Percentiles rank a stretch among this genome's conserved stretches.
Evolutionary conservation across 2,888 invertebrate species (phyloP).

Genomic region (Sicus ferrugineus): DNA sequence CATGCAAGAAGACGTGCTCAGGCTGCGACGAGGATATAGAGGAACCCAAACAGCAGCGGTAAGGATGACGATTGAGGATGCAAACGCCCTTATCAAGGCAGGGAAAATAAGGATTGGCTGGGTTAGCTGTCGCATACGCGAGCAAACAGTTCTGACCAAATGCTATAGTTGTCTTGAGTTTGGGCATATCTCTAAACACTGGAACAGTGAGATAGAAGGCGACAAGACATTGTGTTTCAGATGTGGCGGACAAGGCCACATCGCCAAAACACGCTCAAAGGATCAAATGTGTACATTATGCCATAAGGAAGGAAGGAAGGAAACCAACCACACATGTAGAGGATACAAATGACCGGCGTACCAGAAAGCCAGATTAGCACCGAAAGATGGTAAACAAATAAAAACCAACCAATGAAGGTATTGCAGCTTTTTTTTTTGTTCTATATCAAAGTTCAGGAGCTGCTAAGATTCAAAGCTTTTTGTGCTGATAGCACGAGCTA

Average conservation of each 20-base stretch:
- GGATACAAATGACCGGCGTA: not conserved
- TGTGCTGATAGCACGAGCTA: no score
- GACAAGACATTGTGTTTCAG: no score
- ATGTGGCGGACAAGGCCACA: no score
- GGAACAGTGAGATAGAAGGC: not conserved
- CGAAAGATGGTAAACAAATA: no score
- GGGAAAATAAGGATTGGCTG: constrained; percentile 10
- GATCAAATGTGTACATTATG: constrained; percentile 10
- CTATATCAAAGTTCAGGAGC: no score
- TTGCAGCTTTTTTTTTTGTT: not conserved
- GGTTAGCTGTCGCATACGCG: no score
- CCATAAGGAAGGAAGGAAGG: not conserved
- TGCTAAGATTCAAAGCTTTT: no score
- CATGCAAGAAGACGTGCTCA: not conserved
- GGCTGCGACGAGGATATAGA: constrained; percentile 9
- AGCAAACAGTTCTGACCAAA: no score
- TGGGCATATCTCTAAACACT: not conserved
- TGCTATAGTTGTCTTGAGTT: no score
- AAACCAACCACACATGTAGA: constrained; percentile 1
- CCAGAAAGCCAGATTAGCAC: not conserved
- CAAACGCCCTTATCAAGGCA: not conserved
- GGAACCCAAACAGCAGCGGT: constrained; percentile 12
- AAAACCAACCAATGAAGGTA: not conserved
- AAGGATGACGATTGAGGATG: not conserved
- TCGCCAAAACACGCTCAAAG: no score